phyloP scores from a whole-genome alignment of 2,888 invertebrate species.

The Plusia festucae region DNA sequence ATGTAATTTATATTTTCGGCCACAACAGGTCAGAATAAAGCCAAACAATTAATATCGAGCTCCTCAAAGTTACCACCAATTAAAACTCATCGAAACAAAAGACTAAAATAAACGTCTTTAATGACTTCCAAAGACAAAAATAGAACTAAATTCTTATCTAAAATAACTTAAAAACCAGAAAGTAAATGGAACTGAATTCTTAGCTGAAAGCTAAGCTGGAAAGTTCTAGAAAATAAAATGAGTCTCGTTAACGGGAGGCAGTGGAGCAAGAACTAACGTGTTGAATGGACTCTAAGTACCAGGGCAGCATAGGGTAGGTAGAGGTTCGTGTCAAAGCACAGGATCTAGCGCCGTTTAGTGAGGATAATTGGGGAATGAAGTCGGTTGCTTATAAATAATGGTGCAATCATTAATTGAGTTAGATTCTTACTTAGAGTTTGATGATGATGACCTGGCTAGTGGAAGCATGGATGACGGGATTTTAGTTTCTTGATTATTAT shows the following conservation, averaged over 20 bases:
- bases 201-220: conserved; percentile 44
- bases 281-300: conserved; percentile 70
- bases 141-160: not conserved
- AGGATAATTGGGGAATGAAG: not conserved
- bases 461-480: no score
- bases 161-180: conserved; percentile 24
- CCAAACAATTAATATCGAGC: not conserved
- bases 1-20: not conserved
- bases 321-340: conserved; percentile 28
- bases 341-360: not conserved
- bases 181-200: conserved; percentile 21
- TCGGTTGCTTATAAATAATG: not conserved
- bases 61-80: not conserved
- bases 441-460: no score
- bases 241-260: conserved; percentile 82
- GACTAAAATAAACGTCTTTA: not conserved
- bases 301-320: conserved; percentile 10
- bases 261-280: conserved; percentile 72
- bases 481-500: no score
- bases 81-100: not conserved
- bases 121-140: not conserved
- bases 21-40: not conserved
- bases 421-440: no score
- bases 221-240: conserved; percentile 71
- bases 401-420: no score